These are phyloP conservation scores for Thalassophryne amazonica DNA, from an alignment of 2,797 vertebrate species.

Conservation along the genomic window DNA sequence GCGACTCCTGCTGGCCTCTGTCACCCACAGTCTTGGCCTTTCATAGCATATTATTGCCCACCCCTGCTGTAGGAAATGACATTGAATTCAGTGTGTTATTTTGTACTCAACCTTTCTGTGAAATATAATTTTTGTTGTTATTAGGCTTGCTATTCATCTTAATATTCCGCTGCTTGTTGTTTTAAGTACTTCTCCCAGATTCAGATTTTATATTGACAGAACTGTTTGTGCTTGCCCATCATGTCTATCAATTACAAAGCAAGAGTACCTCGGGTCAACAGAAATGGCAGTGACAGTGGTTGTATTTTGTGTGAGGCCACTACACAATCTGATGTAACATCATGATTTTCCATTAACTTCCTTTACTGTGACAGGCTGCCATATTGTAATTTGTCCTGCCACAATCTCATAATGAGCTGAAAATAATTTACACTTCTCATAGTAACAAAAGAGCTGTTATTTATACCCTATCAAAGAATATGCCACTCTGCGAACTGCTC, in stretches of 20 bases:
- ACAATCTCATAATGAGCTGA: too few relatives aligned
- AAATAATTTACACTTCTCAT: too few relatives aligned
- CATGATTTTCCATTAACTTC: too few relatives aligned
- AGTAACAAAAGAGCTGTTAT: too few relatives aligned
- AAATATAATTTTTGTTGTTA: background rate
- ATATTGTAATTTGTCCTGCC: conserved; percentile 14
- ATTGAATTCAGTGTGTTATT: too few relatives aligned
- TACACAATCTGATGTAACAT: background rate
- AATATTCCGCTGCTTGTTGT: conserved; percentile 21
- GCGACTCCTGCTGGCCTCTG: too few relatives aligned
- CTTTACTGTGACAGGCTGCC: conserved; percentile 24
- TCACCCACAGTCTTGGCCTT: too few relatives aligned
- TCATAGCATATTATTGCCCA: too few relatives aligned
- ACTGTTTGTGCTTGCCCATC: conserved; percentile 12
- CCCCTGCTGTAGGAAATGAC: too few relatives aligned
- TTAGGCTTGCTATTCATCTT: conserved; percentile 9
- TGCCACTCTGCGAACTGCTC: too few relatives aligned
- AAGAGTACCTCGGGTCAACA: conserved; percentile 18
- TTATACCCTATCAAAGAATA: too few relatives aligned
- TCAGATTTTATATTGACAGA: conserved; percentile 27
- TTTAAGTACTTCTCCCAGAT: conserved; percentile 20
- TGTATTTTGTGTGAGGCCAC: conserved; percentile 19
- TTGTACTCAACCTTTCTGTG: too few relatives aligned
- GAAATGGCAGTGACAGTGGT: conserved; percentile 28
- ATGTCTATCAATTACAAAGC: conserved; percentile 17